Conservation (phyloP, 2,113 vertebrate species). For the Daboia siamensis region DNA sequence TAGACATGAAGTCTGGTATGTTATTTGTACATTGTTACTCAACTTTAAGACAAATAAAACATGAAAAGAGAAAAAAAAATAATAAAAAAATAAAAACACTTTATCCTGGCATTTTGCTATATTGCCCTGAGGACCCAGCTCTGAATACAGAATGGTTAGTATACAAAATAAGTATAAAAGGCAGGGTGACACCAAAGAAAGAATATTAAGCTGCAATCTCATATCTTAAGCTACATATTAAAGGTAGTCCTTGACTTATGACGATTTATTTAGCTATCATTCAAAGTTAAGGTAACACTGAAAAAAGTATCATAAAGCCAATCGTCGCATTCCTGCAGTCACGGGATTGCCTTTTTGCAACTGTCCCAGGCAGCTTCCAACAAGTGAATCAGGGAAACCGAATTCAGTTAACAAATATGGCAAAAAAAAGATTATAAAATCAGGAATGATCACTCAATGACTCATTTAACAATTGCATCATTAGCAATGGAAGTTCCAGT, state of each 20-base stretch:
- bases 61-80: conserved; percentile 40
- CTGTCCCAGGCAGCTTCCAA: background rate
- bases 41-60: conserved; percentile 49
- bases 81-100: no score
- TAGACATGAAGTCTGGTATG: conserved; percentile 51
- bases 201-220: background rate
- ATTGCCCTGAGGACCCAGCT: background rate
- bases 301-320: no score
- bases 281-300: background rate
- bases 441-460: no score
- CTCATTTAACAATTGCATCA: no score
- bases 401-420: background rate
- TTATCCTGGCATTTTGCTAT: background rate
- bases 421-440: no score
- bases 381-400: background rate
- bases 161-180: background rate
- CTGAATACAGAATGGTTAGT: background rate
- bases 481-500: background rate
- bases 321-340: background rate
- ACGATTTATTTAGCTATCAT: background rate
- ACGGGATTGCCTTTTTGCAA: background rate
- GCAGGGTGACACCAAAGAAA: background rate
- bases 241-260: background rate
- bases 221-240: background rate
- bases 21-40: conserved; percentile 36